Evolutionary conservation across 53 echinoderm and acorn worm species (phyloP).

Genomic region (Mesocentrotus franciscanus): DNA sequence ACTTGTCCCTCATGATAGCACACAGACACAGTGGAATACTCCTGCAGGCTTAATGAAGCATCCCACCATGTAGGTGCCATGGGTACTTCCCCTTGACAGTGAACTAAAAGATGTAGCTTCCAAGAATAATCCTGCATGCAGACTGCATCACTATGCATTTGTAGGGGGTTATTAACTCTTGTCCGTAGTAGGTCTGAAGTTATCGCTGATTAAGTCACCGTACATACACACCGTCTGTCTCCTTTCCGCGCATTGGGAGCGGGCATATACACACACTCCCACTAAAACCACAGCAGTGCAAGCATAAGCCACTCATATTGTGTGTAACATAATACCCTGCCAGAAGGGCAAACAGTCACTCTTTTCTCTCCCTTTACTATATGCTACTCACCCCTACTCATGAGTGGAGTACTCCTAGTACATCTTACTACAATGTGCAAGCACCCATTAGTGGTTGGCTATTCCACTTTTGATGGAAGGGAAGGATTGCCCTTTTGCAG

Average conservation of each 20-base stretch:
- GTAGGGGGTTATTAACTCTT: slow-evolving; percentile 31
- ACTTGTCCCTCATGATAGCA: neutral
- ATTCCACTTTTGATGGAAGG: slow-evolving; percentile 15
- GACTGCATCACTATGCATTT: slow-evolving; percentile 50
- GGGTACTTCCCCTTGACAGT: slow-evolving; percentile 64
- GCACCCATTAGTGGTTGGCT: neutral
- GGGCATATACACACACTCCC: slow-evolving; percentile 42
- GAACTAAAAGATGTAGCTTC: slow-evolving; percentile 4
- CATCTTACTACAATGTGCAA: neutral
- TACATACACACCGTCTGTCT: neutral
- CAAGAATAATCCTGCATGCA: slow-evolving; percentile 27
- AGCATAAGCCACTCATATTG: slow-evolving; percentile 28
- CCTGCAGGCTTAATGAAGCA: slow-evolving; percentile 29
- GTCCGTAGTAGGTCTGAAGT: slow-evolving; percentile 51
- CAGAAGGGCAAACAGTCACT: slow-evolving; percentile 34
- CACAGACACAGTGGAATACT: neutral
- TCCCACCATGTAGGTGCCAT: slow-evolving; percentile 28
- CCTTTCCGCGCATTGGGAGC: neutral
- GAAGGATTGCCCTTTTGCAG: neutral
- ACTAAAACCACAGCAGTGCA: slow-evolving; percentile 50
- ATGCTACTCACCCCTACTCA: neutral
- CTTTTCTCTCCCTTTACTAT: neutral
- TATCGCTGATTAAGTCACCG: slow-evolving; percentile 6
- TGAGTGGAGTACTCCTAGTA: neutral
- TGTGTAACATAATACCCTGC: slow-evolving; percentile 36